A percentile compares a stretch with the other conserved stretches of the same genome.
These are phyloP conservation scores for Papilio machaon DNA, from an alignment of 1,140 invertebrate genomes.

Conservation along the genomic window DNA sequence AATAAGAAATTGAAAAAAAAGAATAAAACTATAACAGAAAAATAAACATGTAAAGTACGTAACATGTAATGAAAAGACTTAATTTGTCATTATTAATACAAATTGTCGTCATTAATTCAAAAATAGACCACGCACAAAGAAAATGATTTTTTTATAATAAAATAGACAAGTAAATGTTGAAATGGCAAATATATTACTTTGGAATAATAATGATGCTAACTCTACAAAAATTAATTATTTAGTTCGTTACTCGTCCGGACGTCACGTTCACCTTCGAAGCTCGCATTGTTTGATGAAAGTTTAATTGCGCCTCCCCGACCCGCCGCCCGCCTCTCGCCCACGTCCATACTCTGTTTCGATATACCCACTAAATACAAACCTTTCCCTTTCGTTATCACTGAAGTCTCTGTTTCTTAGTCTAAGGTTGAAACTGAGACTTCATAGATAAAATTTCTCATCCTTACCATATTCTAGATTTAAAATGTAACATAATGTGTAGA, in stretches of 20 bases:
- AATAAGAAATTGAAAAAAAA: too few relatives aligned
- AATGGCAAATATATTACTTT: not conserved
- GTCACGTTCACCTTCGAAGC: conserved; percentile 13
- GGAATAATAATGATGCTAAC: not conserved
- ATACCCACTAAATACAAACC: conserved; percentile 5
- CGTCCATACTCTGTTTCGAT: not conserved
- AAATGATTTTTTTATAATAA: not conserved
- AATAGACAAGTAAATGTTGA: not conserved
- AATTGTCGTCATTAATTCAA: too few relatives aligned
- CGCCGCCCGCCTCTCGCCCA: not conserved
- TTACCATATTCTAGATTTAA: too few relatives aligned
- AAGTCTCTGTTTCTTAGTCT: too few relatives aligned
- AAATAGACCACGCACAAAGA: too few relatives aligned
- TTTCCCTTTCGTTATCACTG: not conserved
- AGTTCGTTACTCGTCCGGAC: conserved; percentile 19
- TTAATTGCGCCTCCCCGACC: conserved; percentile 9
- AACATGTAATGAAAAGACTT: too few relatives aligned
- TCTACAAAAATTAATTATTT: conserved; percentile 32
- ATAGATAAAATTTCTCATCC: too few relatives aligned
- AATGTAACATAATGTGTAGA: too few relatives aligned
- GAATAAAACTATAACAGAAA: too few relatives aligned
- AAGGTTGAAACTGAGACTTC: too few relatives aligned
- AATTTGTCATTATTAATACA: too few relatives aligned
- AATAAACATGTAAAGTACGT: too few relatives aligned
- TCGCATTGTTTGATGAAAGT: conserved; percentile 31